These are phyloP conservation scores for Pipistrellus nathusii DNA, from an alignment of 2,797 vertebrate genomes.

Conservation along the genomic window DNA sequence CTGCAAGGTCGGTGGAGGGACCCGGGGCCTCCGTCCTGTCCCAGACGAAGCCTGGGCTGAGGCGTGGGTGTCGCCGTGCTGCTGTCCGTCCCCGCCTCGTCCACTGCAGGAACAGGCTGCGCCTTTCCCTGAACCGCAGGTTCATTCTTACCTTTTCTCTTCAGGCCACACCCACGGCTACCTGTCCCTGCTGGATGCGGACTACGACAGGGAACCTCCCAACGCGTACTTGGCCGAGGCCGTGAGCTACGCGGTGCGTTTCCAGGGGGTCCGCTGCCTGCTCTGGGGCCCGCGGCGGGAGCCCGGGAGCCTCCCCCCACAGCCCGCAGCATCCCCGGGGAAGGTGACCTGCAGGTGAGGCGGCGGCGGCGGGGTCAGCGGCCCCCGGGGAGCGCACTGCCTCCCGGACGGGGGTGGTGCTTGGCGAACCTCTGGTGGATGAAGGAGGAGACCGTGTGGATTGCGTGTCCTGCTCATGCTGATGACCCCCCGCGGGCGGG, in stretches of 20 bases:
- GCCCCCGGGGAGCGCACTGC: neutral
- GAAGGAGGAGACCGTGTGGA: neutral
- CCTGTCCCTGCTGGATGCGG: constrained; percentile 89
- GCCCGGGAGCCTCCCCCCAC: constrained; percentile 81
- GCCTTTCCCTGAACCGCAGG: neutral
- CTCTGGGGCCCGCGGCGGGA: constrained; percentile 89
- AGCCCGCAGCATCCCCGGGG: constrained; percentile 69
- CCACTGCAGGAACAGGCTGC: fast-evolving
- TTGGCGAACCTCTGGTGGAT: neutral
- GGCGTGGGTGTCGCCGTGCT: fast-evolving
- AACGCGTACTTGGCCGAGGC: constrained; percentile 81
- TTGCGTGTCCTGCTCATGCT: neutral
- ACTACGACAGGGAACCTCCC: constrained; percentile 84
- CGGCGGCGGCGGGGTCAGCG: no score
- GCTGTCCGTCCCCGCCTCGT: fast-evolving
- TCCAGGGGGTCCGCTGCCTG: constrained; percentile 88
- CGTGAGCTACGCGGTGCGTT: constrained; percentile 88
- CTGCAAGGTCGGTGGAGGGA: neutral
- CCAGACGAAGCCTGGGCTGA: fast-evolving
- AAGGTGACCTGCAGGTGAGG: constrained; percentile 91
- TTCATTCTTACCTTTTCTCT: neutral
- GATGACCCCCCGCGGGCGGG: neutral
- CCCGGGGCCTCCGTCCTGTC: neutral
- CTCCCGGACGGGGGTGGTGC: neutral
- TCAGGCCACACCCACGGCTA: constrained; percentile 86